Percentiles rank a stretch among this genome's conserved stretches.
phyloP scores from a whole-genome alignment of 2,113 vertebrate species.

The Stegastes partitus region DNA sequence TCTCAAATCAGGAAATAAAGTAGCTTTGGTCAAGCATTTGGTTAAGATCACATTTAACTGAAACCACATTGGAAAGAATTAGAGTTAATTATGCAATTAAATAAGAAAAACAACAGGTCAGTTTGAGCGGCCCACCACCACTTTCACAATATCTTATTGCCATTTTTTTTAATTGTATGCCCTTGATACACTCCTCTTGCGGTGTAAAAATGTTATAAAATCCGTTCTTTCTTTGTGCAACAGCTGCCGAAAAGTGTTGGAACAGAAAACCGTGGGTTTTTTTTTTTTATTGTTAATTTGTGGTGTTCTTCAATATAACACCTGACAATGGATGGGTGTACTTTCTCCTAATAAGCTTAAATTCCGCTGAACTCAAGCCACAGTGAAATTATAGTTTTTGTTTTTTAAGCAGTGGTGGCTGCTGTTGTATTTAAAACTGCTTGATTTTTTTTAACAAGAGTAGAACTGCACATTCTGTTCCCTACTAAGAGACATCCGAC shows the following conservation, averaged over 20 bases:
- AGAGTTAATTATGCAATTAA: slow-evolving; percentile 42
- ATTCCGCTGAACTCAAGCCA: slow-evolving; percentile 6
- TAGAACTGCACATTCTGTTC: neutral
- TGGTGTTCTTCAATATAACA: slow-evolving; percentile 28
- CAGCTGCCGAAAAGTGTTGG: neutral
- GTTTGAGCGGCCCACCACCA: slow-evolving; percentile 7
- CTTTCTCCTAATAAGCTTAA: slow-evolving; percentile 24
- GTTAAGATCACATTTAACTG: slow-evolving; percentile 25
- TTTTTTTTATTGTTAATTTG: slow-evolving; percentile 35
- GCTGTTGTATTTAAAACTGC: neutral
- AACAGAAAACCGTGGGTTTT: slow-evolving; percentile 11
- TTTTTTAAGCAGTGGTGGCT: neutral
- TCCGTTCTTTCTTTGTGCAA: neutral
- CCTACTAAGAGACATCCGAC: neutral
- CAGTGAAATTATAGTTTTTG: neutral
- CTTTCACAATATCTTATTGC: slow-evolving; percentile 1
- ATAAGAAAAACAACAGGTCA: slow-evolving; percentile 45
- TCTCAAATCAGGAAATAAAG: slow-evolving; percentile 12
- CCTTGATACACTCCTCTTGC: neutral
- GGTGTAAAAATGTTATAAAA: slow-evolving; percentile 20
- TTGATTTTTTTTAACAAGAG: neutral
- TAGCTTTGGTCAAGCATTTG: slow-evolving; percentile 15
- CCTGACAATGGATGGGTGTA: slow-evolving; percentile 11
- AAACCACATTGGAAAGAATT: slow-evolving; percentile 37
- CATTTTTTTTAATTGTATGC: slow-evolving; percentile 2